These are phyloP conservation scores for Macrotrachela quadricornifera DNA, from an alignment of 1,140 invertebrate species.

Conservation along the genomic window DNA sequence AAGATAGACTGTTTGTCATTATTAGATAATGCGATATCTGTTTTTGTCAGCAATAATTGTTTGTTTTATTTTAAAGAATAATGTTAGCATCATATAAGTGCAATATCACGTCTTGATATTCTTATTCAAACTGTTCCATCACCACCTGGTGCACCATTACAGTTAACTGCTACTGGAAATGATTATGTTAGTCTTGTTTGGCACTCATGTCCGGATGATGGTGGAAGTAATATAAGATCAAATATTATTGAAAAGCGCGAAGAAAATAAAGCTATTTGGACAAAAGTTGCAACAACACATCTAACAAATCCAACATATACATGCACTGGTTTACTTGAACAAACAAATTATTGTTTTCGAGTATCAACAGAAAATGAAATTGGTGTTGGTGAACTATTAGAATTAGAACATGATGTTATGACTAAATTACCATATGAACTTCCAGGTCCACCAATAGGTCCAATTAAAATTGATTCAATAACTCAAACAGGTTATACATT, in stretches of 20 bases:
- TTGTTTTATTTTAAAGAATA: too few species aligned
- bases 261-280: slow-evolving; percentile 1
- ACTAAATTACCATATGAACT: slow-evolving; percentile 19
- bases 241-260: slow-evolving; percentile 10
- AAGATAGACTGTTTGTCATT: too few species aligned
- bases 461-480: slow-evolving; percentile 61
- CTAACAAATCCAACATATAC: not conserved
- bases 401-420: slow-evolving; percentile 40
- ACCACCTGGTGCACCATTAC: slow-evolving; percentile 39
- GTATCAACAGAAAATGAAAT: slow-evolving; percentile 80
- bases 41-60: too few species aligned
- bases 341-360: slow-evolving; percentile 69
- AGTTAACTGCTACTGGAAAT: slow-evolving; percentile 67
- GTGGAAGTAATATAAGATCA: slow-evolving; percentile 4
- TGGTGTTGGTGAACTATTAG: slow-evolving; percentile 53
- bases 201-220: slow-evolving; percentile 63
- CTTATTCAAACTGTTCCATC: too few species aligned
- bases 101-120: too few species aligned
- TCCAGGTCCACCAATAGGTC: slow-evolving; percentile 32
- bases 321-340: slow-evolving; percentile 43
- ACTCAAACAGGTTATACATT: slow-evolving; percentile 72
- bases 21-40: too few species aligned
- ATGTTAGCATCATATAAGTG: too few species aligned
- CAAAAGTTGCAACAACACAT: slow-evolving; percentile 7
- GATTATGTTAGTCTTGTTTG: slow-evolving; percentile 78